These are phyloP conservation scores for Cyanoderma ruficeps DNA, from an alignment of 2,113 vertebrate species.

Conservation along the genomic window DNA sequence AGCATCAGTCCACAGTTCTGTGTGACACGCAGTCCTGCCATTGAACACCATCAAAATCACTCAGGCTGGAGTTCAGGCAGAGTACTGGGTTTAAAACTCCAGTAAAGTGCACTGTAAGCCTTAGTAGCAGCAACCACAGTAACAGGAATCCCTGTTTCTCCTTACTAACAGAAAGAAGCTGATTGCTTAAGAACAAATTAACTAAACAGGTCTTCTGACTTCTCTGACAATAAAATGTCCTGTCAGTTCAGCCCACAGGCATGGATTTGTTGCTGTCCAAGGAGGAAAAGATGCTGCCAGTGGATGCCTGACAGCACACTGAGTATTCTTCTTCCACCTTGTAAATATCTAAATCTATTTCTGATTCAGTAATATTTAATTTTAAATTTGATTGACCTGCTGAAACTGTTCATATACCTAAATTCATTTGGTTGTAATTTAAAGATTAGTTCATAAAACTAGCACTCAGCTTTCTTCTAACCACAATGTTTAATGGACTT, in stretches of 20 bases:
- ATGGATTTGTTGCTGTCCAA: not conserved
- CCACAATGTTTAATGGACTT: conserved; percentile 56
- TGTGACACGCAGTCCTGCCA: not conserved
- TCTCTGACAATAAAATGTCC: not conserved
- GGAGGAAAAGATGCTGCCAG: not conserved
- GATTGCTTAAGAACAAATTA: not conserved
- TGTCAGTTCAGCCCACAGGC: not conserved
- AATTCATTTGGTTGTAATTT: conserved; percentile 58
- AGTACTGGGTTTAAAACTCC: not conserved
- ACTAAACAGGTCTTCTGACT: not conserved
- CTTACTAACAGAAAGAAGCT: not conserved
- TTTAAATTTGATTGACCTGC: conserved; percentile 13
- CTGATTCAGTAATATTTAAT: not conserved
- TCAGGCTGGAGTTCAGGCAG: not conserved
- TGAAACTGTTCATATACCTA: not conserved
- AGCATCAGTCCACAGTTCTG: not conserved
- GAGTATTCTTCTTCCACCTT: not conserved
- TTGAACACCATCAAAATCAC: not conserved
- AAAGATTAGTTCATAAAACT: conserved; percentile 43
- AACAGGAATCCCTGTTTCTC: not conserved
- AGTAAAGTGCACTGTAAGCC: not conserved
- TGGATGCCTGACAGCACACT: not conserved
- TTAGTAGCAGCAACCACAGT: not conserved
- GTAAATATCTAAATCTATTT: not conserved
- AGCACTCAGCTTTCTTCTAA: conserved; percentile 27